phyloP scores from a whole-genome alignment of 2,888 invertebrate species.

The Pachycephus smyrnensis region DNA sequence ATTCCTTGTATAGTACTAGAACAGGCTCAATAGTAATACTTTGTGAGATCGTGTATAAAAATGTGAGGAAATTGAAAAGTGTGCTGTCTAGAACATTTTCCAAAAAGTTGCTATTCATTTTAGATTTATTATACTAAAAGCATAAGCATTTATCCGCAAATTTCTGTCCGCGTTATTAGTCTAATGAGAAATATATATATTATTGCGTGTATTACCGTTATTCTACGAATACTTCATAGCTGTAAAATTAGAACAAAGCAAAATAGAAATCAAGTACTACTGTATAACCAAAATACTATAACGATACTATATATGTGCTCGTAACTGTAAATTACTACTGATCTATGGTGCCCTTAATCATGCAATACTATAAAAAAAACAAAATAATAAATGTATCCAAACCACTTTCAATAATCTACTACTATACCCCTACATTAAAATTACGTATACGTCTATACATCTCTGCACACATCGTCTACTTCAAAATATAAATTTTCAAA shows the following conservation, averaged over 20 bases:
- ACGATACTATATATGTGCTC: background rate
- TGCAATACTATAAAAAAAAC: background rate
- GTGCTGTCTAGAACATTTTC: background rate
- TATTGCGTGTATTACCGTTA: background rate
- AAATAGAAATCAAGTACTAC: background rate
- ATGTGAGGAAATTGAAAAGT: background rate
- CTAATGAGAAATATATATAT: background rate
- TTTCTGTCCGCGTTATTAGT: background rate
- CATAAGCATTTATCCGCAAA: background rate
- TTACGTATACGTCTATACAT: background rate
- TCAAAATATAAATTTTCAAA: background rate
- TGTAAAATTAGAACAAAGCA: background rate
- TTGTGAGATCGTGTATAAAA: background rate
- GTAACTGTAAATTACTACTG: background rate
- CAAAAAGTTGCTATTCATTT: background rate
- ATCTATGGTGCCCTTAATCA: background rate
- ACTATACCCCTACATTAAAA: background rate
- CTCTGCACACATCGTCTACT: background rate
- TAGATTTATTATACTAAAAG: background rate
- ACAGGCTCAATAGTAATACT: background rate
- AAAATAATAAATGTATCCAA: background rate
- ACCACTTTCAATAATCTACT: background rate
- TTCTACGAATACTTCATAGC: background rate
- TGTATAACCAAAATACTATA: background rate
- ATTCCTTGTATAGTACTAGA: background rate